A percentile compares a stretch with the other conserved stretches of the same genome.
phyloP scores from a whole-genome alignment of 2,888 invertebrate genomes.

The Rhamnusium bicolor region DNA sequence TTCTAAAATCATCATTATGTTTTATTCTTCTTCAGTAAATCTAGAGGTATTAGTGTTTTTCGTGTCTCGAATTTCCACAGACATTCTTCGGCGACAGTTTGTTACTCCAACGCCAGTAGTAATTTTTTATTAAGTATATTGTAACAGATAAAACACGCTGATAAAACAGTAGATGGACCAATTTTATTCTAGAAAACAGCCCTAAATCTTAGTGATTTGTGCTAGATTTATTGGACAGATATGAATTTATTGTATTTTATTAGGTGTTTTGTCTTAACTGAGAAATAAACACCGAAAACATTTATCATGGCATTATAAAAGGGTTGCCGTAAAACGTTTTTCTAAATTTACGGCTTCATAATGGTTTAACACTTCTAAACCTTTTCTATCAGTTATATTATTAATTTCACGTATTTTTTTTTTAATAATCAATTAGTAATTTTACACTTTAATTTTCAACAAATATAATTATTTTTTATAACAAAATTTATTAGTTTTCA shows the following conservation, averaged over 20 bases:
- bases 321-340: too few relatives aligned
- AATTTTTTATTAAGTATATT: neutral
- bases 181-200: neutral
- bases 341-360: too few relatives aligned
- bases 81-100: neutral
- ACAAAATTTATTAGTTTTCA: too few relatives aligned
- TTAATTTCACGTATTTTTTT: too few relatives aligned
- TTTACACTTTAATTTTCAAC: too few relatives aligned
- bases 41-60: neutral
- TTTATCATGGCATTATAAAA: neutral
- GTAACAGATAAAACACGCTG: neutral
- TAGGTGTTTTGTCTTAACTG: neutral
- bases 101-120: neutral
- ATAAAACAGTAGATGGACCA: neutral
- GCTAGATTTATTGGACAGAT: neutral
- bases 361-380: too few relatives aligned
- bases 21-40: neutral
- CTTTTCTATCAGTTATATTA: too few relatives aligned
- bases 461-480: too few relatives aligned
- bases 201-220: neutral
- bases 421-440: too few relatives aligned
- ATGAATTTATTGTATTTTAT: neutral
- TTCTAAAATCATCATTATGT: neutral
- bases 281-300: neutral
- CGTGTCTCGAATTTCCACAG: neutral